Evolutionary conservation across 2,888 invertebrate species (phyloP), one percentile per base, ranked within the genome.

Genomic region (Chydorus sphaericus): DNA sequence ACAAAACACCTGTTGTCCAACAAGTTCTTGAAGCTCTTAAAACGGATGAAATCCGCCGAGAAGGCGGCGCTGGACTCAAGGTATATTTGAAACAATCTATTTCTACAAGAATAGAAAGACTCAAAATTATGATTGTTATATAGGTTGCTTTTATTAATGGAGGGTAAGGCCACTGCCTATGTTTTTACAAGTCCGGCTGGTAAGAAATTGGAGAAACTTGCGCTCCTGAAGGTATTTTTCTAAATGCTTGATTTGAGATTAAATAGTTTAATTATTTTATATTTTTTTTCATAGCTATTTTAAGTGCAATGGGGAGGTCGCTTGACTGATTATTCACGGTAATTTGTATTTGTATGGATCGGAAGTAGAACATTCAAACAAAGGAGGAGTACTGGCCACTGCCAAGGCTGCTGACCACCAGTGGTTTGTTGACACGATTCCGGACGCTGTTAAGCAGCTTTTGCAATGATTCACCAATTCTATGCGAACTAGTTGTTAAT

Each of bases 201-300:
- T 67, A 98, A 98, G 71, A 91, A 93, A 68, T 99, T 98, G 98
- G 98, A 98, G 98, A 98, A 70, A 98, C 97, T 0, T 97, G 97
- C 70, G 97, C 92, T 1, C 94, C 97, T 0, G 97, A 99, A 73
- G 97, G 93, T 0, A 77, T 99, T 2, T 74, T 98, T n/a, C n/a
- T n/a, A n/a, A n/a, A n/a, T n/a, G n/a, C n/a, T n/a, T n/a, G n/a
- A n/a, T n/a, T n/a, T n/a, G n/a, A n/a, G n/a, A n/a, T n/a, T n/a
- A n/a, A n/a, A n/a, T n/a, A n/a, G n/a, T n/a, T n/a, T n/a, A n/a
- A n/a, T n/a, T n/a, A n/a, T n/a, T n/a, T n/a, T n/a, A n/a, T n/a
- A n/a, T n/a, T n/a, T n/a, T n/a, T n/a, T n/a, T n/a, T n/a, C n/a
- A n/a, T n/a, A n/a, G 97, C 94, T 0, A 77, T 99, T 3, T 74